Percentiles rank a stretch among this genome's conserved stretches.
Conservation (phyloP, 2,888 invertebrate genomes). For the Drosophila rubida region DNA sequence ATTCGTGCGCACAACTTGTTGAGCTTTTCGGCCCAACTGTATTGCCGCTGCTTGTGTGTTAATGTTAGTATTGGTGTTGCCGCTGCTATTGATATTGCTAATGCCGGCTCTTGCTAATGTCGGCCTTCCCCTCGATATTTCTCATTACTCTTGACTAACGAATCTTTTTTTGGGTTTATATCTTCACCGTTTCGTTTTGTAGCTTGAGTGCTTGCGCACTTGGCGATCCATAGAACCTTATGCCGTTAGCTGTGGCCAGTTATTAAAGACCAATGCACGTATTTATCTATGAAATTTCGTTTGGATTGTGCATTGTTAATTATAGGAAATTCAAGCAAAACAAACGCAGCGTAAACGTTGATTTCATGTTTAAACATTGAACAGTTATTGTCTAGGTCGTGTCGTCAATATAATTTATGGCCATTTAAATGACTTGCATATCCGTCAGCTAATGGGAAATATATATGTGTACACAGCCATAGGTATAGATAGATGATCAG, state of each 20-base stretch:
- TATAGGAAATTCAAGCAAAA: slow-evolving; percentile 28
- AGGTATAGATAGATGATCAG: slow-evolving; percentile 45
- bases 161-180: slow-evolving; percentile 21
- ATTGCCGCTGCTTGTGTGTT: not conserved
- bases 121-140: slow-evolving; percentile 39
- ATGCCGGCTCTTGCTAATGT: slow-evolving; percentile 21
- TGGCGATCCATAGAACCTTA: slow-evolving; percentile 6
- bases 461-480: not conserved
- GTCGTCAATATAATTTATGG: slow-evolving; percentile 32
- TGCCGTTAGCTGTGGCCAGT: slow-evolving; percentile 28
- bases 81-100: slow-evolving; percentile 3
- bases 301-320: slow-evolving; percentile 17
- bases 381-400: slow-evolving; percentile 57
- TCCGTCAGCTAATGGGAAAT: slow-evolving; percentile 48
- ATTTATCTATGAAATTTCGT: not conserved
- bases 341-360: not conserved
- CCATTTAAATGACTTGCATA: slow-evolving; percentile 58
- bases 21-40: slow-evolving; percentile 44
- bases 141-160: not conserved
- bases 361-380: slow-evolving; percentile 19
- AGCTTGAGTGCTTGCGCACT: slow-evolving; percentile 34
- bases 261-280: slow-evolving; percentile 35
- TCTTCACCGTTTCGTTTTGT: not conserved
- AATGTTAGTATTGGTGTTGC: slow-evolving; percentile 17
- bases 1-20: slow-evolving; percentile 61